Evolutionary conservation across 2,113 vertebrate species (phyloP).

Genomic region (Natator depressus): DNA sequence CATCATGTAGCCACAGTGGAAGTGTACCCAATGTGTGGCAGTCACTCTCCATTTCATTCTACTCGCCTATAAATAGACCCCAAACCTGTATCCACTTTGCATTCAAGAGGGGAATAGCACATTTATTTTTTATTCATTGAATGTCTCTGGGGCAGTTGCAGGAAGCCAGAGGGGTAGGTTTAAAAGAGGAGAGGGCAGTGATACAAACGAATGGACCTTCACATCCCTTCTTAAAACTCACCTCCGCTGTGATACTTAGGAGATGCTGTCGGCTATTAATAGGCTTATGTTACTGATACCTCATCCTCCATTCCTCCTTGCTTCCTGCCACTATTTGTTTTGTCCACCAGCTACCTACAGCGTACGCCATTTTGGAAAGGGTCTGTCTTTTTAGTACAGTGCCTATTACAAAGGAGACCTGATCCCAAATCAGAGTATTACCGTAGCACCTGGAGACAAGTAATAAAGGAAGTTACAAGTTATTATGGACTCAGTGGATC

Average conservation of each 20-base stretch:
- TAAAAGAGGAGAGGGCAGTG: background rate
- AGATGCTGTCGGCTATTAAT: background rate
- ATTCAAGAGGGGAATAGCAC: background rate
- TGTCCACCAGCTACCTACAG: background rate
- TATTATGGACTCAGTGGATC: background rate
- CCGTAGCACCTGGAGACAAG: background rate
- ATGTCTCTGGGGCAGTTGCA: background rate
- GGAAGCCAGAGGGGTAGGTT: background rate
- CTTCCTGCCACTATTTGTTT: background rate
- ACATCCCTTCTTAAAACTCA: background rate
- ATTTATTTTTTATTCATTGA: background rate
- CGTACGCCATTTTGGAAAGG: background rate
- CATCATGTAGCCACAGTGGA: background rate
- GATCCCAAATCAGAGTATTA: background rate
- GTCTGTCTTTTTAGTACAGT: background rate
- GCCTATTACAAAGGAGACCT: background rate
- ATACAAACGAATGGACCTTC: background rate
- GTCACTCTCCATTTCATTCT: background rate
- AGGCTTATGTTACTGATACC: background rate
- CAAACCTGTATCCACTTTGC: background rate
- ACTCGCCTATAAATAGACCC: background rate
- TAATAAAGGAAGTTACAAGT: background rate
- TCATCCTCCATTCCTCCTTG: background rate
- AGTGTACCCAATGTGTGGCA: background rate
- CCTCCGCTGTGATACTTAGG: background rate